Conservation (phyloP, 2,888 invertebrate species). For the Pelosia muscerda region DNA sequence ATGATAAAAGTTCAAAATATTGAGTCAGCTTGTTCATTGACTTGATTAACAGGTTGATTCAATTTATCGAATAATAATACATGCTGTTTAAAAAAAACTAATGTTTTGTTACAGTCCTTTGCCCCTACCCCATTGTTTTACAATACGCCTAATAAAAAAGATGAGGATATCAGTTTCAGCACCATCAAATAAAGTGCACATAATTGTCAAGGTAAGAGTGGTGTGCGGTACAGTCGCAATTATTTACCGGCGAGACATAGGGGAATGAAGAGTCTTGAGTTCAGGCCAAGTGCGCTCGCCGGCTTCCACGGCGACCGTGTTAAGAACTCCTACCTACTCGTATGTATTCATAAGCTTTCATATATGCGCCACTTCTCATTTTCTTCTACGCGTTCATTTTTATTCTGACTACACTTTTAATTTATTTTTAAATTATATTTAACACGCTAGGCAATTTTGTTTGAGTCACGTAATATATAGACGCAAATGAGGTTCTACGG, state of each 20-base stretch:
- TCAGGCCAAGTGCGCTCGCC: slow-evolving; percentile 69
- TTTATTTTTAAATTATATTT: slow-evolving; percentile 49
- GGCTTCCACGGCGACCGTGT: slow-evolving; percentile 63
- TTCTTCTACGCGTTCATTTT: slow-evolving; percentile 43
- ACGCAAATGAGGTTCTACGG: slow-evolving; percentile 29
- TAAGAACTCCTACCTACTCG: slow-evolving; percentile 65
- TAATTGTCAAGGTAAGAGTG: slow-evolving; percentile 79
- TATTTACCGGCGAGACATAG: slow-evolving; percentile 82
- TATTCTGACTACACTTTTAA: slow-evolving; percentile 43
- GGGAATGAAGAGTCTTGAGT: slow-evolving; percentile 80
- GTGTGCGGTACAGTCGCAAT: slow-evolving; percentile 76
- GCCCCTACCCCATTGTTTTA: slow-evolving; percentile 28
- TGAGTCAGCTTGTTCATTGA: too few species aligned
- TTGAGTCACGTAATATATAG: slow-evolving; percentile 29
- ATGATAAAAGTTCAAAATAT: too few species aligned
- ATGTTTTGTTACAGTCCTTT: slow-evolving; percentile 11
- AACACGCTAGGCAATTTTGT: slow-evolving; percentile 37
- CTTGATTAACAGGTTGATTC: too few species aligned
- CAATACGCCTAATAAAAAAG: slow-evolving; percentile 44
- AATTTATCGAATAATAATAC: too few species aligned
- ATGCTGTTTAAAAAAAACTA: neutral
- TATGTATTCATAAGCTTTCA: slow-evolving; percentile 66
- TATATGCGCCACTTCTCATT: slow-evolving; percentile 44
- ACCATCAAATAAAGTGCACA: slow-evolving; percentile 77
- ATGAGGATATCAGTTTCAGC: slow-evolving; percentile 56